Evolutionary conservation across 2,888 invertebrate species (phyloP), one percentile per base, ranked within the genome.

Genomic region (Villa cingulata): DNA sequence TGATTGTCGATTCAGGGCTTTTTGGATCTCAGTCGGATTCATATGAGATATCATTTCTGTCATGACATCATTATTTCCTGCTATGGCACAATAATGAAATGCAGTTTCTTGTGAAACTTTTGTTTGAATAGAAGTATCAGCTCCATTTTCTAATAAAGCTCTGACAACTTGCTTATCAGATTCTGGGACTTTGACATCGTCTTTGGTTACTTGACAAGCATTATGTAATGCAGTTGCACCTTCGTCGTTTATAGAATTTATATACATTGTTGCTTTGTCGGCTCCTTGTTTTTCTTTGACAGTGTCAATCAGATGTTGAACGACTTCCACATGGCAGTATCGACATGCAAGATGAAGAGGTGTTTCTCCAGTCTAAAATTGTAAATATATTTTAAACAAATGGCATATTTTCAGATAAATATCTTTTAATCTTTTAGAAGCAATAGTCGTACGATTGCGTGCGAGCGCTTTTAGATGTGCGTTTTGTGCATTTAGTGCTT

Each of bases 201-300:
- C 79, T 63, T 86, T 87, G 34, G 80, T 81, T 45, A 96, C 84
- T 66, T 88, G 86, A 54, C 92, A 94, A 4, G 92, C 91, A 63
- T 87, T 95, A 70, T 98, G 98, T 39, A 98, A 74, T 12, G 94
- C 86, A 46, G 86, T 91, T 55, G 95, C 94, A 15, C 96, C 96
- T 56, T 92, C 90, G 60, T 86, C 84, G 56, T 90, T 92, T 23
- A 85, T 77, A 48, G 86, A 77, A 64, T 95, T 95, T 19, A 95
- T 83, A 62, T 92, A 88, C 29, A 78, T 72, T n/a, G 82, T 83
- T 7, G 88, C 86, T 50, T 82, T 80, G 43, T 84, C 86, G 48
- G 81, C 76, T 2, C 86, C 84, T 59, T 80, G 81, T 51, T 77
- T 79, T 41, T 77, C 77, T 66, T 81, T 86, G 6, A 89, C 83